phyloP scores from a whole-genome alignment of 2,113 vertebrate genomes.

The Chaetorhynchus papuensis region DNA sequence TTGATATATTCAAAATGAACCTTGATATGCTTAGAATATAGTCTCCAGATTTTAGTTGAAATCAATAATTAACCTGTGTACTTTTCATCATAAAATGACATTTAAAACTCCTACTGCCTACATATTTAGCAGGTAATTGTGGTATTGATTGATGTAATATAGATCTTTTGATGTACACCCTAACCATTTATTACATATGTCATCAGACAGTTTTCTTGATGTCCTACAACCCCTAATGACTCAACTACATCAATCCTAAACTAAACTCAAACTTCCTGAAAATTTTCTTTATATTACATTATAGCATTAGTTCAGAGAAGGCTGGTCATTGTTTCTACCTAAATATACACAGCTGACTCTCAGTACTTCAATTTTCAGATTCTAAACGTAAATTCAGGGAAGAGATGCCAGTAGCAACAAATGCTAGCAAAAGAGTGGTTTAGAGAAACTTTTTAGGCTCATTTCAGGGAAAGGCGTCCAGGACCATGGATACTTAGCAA shows the following conservation, averaged over 20 bases:
- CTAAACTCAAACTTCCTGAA: neutral
- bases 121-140: neutral
- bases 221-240: neutral
- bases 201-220: neutral
- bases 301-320: neutral
- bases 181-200: neutral
- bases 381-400: neutral
- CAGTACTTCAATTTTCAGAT: neutral
- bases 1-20: neutral
- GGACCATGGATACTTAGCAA: neutral
- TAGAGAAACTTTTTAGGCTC: neutral
- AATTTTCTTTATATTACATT: neutral
- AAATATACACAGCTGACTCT: neutral
- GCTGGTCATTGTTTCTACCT: neutral
- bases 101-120: neutral
- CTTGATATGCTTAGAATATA: neutral
- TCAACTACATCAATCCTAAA: neutral
- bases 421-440: neutral
- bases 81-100: neutral
- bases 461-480: neutral
- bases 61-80: neutral
- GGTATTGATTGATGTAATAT: neutral
- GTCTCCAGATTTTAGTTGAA: neutral
- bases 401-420: neutral
- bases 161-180: neutral